Evolutionary conservation across 92 coral and sea anemone species (phyloP), one percentile per base, ranked within the genome.

Genomic region (Diadumene lineata): DNA sequence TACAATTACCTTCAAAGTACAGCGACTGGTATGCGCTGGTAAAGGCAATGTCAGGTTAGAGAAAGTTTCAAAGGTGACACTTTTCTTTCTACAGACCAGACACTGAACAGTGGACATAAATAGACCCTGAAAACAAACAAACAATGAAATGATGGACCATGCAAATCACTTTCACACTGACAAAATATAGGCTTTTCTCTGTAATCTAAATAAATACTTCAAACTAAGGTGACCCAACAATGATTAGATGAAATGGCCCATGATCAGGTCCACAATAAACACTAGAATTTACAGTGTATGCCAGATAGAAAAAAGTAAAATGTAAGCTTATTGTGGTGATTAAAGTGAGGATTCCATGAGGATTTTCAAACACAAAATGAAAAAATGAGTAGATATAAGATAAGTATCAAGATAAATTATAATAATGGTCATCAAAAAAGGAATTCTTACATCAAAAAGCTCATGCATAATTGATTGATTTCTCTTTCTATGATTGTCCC

Each of bases 71-170:
- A 91, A 94, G 13, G 97, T 94, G 25, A 83, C 91, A 48, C 94
- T 88, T 48, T 94, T 87, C 70, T 94, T 94, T 1, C 34, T 11
- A 68, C 98, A 94, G 7, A 84, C 85, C 68, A 89, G 66, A 29
- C 98, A 94, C 60, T 65, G 68, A 18, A 94, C 91, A 31, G 97
- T 91, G n/a, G 98, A 94, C 94, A 88, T 94, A 58, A 94, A 94
- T 66, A 85, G 78, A 55, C 98, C 98, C 98, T 94, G 80, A 33
- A 74, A 30, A 61, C 21, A 53, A 53, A 13, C 58, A 53, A 21
- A 53, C 24, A 53, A 9, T 53, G 60, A n/a, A n/a, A n/a, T n/a
- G n/a, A n/a, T n/a, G n/a, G n/a, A n/a, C n/a, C n/a, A n/a, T n/a
- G n/a, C n/a, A n/a, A n/a, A n/a, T n/a, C n/a, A n/a, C n/a, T n/a